Evolutionary conservation across 2,113 vertebrate species (phyloP).

Genomic region (Platycercus adscitus): DNA sequence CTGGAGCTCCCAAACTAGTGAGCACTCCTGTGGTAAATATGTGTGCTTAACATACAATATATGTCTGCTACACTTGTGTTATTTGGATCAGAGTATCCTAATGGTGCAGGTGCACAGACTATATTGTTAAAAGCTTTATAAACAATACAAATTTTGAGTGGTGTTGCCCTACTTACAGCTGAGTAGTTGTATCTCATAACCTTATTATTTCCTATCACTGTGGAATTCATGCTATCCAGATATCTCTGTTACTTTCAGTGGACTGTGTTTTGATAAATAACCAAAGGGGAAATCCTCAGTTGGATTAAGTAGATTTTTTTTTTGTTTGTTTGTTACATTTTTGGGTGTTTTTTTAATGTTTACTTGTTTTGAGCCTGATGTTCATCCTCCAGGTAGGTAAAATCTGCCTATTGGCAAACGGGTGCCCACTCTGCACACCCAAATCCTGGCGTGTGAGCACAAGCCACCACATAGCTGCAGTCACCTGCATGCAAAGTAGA

Average conservation of each 20-base stretch:
- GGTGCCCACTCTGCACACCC: background rate
- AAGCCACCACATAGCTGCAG: background rate
- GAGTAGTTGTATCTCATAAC: background rate
- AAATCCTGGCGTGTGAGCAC: background rate
- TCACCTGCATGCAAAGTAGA: background rate
- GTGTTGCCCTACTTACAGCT: background rate
- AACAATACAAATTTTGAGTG: background rate
- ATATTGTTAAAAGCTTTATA: background rate
- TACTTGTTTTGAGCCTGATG: background rate
- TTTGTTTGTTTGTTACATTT: background rate
- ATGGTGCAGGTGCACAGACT: background rate
- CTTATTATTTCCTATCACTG: background rate
- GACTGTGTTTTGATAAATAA: conserved; percentile 64
- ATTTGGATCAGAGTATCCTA: background rate
- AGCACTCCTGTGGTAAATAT: background rate
- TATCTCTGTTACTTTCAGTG: conserved; percentile 54
- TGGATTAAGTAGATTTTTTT: background rate
- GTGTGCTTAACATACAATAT: background rate
- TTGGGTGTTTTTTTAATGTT: background rate
- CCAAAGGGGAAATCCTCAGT: background rate
- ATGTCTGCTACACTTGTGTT: background rate
- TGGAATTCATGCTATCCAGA: conserved; percentile 61
- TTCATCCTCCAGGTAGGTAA: conserved; percentile 41
- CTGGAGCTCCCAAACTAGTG: background rate
- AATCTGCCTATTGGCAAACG: background rate